Base-by-base conservation (phyloP, 2,113 vertebrate species). In the Oostethus manadensis region DNA sequence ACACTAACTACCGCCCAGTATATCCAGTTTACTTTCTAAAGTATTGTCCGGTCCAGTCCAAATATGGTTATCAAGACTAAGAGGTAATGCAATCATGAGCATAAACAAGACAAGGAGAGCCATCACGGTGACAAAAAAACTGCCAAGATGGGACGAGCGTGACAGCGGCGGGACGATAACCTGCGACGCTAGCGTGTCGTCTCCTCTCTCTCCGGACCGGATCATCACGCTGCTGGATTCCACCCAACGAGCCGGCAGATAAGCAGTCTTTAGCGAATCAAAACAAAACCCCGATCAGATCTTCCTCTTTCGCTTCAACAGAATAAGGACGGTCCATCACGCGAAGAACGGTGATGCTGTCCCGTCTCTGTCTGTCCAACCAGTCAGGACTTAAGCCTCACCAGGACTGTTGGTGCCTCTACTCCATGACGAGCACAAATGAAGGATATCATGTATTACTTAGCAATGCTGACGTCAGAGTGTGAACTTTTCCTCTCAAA, bases 201-300 rank as follows among this genome's bases (percentile, higher is more conserved):
- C 81, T 80, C 68, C 23, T 58, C 61, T 17, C 16, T 71, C 16
- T 71, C 58, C 61, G 74, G 77, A 75, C 69, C 11, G 6, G 51
- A 68, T 55, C 58, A 69, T 83, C 81, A 14, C 81, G 55, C 1
- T 8, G 51, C 69, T 83, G 79, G 83, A 82, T 84, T 74, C 72
- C 78, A 66, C 71, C 75, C 79, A 84, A 84, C 65, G 70, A 44
- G 26, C 42, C 60, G 33, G 1, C 23, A 77, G 84, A 89, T 85
- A 84, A 85, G 70, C 73, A 17, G 70, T 67, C 58, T 42, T 64
- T 65, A 71, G 79, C 74, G 82, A 81, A 90, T 88, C 84, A 87
- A 89, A 87, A 89, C 84, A 90, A 84, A 77, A 46, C 0, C 13
- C 44, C 51, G 79, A 87, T 86, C 77, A 65, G 74, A 87, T 86